Base-by-base conservation (phyloP, 2,797 vertebrate species). In the Cirrhinus mrigala region DNA sequence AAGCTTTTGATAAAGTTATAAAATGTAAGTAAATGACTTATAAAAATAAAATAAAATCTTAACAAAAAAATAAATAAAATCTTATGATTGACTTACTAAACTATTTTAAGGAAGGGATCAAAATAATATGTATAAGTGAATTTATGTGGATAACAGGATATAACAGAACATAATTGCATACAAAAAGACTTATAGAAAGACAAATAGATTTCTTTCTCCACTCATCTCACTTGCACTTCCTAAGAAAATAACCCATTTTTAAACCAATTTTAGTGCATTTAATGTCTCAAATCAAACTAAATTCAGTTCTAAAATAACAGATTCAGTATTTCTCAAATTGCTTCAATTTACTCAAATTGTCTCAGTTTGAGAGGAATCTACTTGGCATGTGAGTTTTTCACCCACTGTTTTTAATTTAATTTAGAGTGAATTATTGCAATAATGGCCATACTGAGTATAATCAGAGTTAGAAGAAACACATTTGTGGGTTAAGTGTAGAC, bases 361-460 rank as follows among this genome's bases (percentile, higher is more conserved):
- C 33, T 58, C 74, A 15, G 27, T 37, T 33, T 37, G 29, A 56
- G 11, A 74, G 46, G 46, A 76, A 77, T 12, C 22, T 18, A 16
- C 29, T 37, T 37, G 27, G 18, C 37, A 27, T 37, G 50, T 37
- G 74, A 7, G 2, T 56, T 60, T 60, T 58, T 27, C 54, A 78
- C 75, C 37, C 37, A 46, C 37, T 46, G 22, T 78, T 78, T 78
- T 78, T 24, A 18, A 44, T 60, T 60, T 44, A 69, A 40, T 64
- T 64, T 29, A 29, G 14, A 78, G 33, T 10, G 33, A 58, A 78
- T 44, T 44, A 40, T 78, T 18, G 4, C 12, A 44, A 60, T 44
- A 78, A 37, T 37, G 29, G 12, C 27, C 22, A 77, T 16, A 24
- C 24, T 29, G 14, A 60, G 22, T 44, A 54, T 54, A 54, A 33